phyloP scores from a whole-genome alignment of 2,888 invertebrate species.

The Colletes collaris region DNA sequence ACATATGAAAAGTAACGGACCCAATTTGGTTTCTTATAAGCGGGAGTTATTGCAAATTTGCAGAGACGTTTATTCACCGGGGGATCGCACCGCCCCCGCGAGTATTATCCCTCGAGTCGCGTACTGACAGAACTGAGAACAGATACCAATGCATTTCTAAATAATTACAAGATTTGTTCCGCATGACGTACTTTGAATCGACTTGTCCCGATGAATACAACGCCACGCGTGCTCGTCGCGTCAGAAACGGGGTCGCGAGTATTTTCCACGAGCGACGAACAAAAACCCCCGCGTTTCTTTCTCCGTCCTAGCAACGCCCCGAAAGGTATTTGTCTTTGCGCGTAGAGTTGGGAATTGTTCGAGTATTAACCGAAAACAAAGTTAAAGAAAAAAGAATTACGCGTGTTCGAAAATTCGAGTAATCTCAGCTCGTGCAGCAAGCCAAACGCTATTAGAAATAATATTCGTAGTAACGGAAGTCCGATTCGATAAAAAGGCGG shows the following conservation, averaged over 20 bases:
- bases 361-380: no score
- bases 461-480: not conserved
- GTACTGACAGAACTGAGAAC: not conserved
- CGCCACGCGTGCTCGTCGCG: not conserved
- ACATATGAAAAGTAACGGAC: no score
- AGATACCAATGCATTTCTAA: conserved; percentile 13
- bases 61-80: no score
- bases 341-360: no score
- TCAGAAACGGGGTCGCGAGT: conserved; percentile 34
- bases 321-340: not conserved
- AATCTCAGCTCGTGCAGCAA: not conserved
- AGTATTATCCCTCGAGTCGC: not conserved
- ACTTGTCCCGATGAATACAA: conserved; percentile 22
- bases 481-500: not conserved
- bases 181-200: conserved; percentile 34
- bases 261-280: not conserved
- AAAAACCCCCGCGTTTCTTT: conserved; percentile 15
- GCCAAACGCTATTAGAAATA: not conserved
- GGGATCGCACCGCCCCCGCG: no score
- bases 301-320: not conserved
- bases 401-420: no score
- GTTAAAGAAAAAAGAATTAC: no score
- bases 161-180: conserved; percentile 19
- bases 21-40: no score
- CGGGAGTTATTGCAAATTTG: no score